Evolutionary conservation across 2,797 vertebrate species (phyloP), one percentile per base, ranked within the genome.

Genomic region (Sebastes goodei): DNA sequence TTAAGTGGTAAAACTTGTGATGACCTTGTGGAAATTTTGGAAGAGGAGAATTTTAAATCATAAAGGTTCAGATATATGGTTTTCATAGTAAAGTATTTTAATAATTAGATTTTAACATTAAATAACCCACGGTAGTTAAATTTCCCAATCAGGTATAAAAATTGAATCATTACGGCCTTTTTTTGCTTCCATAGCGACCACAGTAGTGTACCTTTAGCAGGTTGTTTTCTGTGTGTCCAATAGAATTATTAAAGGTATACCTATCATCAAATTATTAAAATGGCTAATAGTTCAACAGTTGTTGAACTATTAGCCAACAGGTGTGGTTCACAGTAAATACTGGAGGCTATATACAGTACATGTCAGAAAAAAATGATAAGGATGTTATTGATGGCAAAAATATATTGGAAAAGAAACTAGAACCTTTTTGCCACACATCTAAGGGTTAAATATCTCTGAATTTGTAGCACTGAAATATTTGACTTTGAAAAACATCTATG

Each of bases 151-250:
- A 38, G 6, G 1, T 14, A 15, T 5, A n/a, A 10, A 11, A 74
- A 71, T 55, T 1, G 5, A 74, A 71, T 55, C 2, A n/a, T 69
- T 30, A 32, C 7, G 0, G 10, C 5, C 12, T 57, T 29, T 61
- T 38, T 71, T 23, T 71, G 14, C 46, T 35, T 78, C 60, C 68
- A 65, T 67, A 81, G n/a, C 8, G 33, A 53, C 23, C 17, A 49
- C 17, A 74, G 79, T 69, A 78, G 15, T 52, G 56, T 64, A 56
- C 38, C 67, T 84, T 75, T 27, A 74, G 14, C 38, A 71, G 79
- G 73, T 86, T 83, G 76, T 86, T 15, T 42, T 14, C 38, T 25
- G 25, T 15, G 78, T 73, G 72, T 60, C 76, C 56, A 46, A 42
- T 42, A 42, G 38, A 11, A 42, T 42, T 42, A 42, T 42, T 42